Conservation (phyloP, 2,888 invertebrate genomes). For the Euspilapteryx auroguttella region DNA sequence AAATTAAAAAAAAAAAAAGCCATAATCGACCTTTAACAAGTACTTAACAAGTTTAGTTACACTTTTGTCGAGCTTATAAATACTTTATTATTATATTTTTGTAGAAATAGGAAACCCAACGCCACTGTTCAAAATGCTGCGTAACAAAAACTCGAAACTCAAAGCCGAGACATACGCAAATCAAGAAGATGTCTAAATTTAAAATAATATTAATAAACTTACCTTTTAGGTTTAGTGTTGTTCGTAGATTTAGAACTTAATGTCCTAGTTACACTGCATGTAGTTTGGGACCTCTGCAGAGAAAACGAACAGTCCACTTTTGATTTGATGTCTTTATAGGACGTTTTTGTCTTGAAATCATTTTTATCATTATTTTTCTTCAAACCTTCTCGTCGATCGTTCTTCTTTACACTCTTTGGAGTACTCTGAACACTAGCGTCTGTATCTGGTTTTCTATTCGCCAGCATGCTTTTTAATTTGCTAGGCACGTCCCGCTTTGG, state of each 20-base stretch:
- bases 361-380: constrained; percentile 65
- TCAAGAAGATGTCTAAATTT: not conserved
- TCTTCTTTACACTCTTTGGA: constrained; percentile 60
- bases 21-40: too few relatives aligned
- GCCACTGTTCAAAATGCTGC: too few relatives aligned
- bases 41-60: too few relatives aligned
- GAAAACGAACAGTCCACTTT: constrained; percentile 68
- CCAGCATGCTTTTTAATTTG: constrained; percentile 73
- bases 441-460: constrained; percentile 54
- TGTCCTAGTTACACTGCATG: constrained; percentile 48
- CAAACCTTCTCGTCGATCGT: constrained; percentile 71
- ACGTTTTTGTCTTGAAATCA: constrained; percentile 70
- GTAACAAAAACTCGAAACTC: too few relatives aligned
- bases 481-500: constrained; percentile 77
- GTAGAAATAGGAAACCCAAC: too few relatives aligned
- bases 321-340: constrained; percentile 88
- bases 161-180: not conserved
- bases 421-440: constrained; percentile 61
- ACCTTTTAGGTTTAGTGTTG: constrained; percentile 54
- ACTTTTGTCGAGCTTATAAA: too few relatives aligned
- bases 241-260: constrained; percentile 41
- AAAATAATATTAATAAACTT: constrained; percentile 3
- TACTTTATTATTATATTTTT: too few relatives aligned
- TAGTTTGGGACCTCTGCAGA: constrained; percentile 49
- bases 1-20: too few relatives aligned